These are phyloP conservation scores for Myotis vivesi DNA, from an alignment of 2,797 vertebrate genomes.

Conservation along the genomic window DNA sequence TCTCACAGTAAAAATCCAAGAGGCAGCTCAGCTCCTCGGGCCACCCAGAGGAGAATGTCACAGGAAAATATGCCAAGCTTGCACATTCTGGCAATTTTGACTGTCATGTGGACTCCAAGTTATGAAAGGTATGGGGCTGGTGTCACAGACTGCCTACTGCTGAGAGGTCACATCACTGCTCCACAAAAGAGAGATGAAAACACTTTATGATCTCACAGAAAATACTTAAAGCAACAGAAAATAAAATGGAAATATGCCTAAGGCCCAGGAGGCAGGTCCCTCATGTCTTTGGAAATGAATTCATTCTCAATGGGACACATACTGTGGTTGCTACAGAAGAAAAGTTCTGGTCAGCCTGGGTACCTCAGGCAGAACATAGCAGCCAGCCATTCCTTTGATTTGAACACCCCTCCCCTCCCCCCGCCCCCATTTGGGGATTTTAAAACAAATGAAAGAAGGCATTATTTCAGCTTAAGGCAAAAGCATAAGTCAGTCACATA, in stretches of 20 bases:
- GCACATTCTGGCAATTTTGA: neutral
- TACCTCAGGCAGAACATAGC: neutral
- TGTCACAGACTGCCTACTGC: neutral
- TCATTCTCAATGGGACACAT: neutral
- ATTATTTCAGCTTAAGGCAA: constrained; percentile 61
- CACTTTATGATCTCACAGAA: neutral
- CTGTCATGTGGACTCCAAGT: neutral
- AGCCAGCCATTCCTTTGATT: neutral
- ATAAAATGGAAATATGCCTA: neutral
- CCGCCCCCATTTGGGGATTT: constrained; percentile 28
- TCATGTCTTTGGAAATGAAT: constrained; percentile 37
- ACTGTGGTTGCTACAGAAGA: neutral
- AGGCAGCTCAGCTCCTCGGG: neutral
- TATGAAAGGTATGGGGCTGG: neutral
- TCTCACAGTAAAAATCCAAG: neutral
- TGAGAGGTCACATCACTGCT: neutral
- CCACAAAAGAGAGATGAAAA: neutral
- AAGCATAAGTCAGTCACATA: constrained; percentile 40
- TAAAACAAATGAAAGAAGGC: constrained; percentile 65
- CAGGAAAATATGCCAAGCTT: neutral
- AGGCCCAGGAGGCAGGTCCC: neutral
- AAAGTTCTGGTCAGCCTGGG: neutral
- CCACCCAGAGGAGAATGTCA: neutral
- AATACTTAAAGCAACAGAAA: neutral
- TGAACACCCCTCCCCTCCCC: neutral